phyloP scores from a whole-genome alignment of 2,888 invertebrate species.

The Torymus aiolomorphi region DNA sequence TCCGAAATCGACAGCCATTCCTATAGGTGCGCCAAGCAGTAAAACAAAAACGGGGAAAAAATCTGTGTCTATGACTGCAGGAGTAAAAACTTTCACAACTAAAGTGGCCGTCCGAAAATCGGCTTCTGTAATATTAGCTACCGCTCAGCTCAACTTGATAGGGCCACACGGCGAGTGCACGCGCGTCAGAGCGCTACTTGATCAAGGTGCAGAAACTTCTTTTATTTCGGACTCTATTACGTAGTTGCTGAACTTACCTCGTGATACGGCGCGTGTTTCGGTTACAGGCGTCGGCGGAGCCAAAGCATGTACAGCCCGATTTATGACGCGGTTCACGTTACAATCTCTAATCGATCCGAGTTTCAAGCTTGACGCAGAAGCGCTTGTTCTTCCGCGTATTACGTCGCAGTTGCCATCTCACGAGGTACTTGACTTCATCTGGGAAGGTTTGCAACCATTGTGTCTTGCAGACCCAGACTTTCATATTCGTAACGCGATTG shows the following conservation, averaged over 20 bases:
- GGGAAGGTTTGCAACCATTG: neutral
- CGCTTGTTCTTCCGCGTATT: neutral
- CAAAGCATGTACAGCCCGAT: neutral
- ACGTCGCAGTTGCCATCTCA: neutral
- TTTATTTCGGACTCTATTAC: constrained; percentile 38
- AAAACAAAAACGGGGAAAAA: neutral
- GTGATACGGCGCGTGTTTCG: neutral
- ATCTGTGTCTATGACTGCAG: neutral
- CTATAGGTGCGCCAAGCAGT: neutral
- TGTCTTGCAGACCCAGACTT: neutral
- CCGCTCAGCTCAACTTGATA: constrained; percentile 26
- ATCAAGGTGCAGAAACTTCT: constrained; percentile 46
- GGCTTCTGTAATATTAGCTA: constrained; percentile 12
- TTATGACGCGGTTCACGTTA: neutral
- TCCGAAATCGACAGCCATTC: neutral
- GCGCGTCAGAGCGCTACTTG: constrained; percentile 32
- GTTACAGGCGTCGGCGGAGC: neutral
- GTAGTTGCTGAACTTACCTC: constrained; percentile 8
- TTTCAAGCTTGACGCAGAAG: neutral
- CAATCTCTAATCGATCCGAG: neutral
- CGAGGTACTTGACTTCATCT: neutral
- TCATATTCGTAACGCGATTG: neutral
- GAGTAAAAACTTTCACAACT: neutral
- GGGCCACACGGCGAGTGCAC: constrained; percentile 15
- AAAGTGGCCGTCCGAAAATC: neutral